A percentile compares a stretch with the other conserved stretches of the same genome.
phyloP scores from a whole-genome alignment of 2,113 vertebrate genomes.

The Petaurus breviceps region DNA sequence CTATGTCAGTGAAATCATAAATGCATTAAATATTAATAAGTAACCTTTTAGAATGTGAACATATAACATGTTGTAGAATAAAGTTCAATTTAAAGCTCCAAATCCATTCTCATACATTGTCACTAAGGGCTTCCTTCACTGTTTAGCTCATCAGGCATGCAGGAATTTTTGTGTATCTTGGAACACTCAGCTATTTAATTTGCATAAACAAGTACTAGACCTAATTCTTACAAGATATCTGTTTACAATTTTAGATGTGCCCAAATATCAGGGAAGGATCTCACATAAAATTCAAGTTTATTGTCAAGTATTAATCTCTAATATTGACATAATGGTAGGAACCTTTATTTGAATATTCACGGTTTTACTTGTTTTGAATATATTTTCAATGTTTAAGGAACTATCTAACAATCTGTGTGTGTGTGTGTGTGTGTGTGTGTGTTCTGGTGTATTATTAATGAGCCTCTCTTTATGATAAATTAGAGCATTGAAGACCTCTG shows the following conservation, averaged over 20 bases:
- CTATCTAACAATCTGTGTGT: background rate
- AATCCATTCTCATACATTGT: background rate
- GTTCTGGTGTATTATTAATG: constrained; percentile 41
- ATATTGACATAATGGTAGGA: background rate
- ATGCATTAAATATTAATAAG: background rate
- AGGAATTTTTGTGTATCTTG: background rate
- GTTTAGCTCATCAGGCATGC: background rate
- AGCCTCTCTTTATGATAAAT: constrained; percentile 21
- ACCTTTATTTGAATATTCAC: background rate
- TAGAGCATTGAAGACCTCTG: background rate
- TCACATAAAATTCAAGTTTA: background rate
- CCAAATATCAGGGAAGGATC: background rate
- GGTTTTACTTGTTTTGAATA: background rate
- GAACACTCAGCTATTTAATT: background rate
- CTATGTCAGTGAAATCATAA: background rate
- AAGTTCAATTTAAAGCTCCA: constrained; percentile 4
- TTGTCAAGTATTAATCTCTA: background rate
- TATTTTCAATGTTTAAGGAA: background rate
- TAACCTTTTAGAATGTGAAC: constrained; percentile 18
- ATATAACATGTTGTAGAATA: background rate
- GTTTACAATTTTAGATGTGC: background rate
- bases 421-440: constrained; percentile 10
- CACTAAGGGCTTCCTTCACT: background rate
- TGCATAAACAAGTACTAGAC: background rate
- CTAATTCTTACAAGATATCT: background rate